Evolutionary conservation across 2,113 vertebrate genomes (phyloP), one percentile per base, ranked within the genome.

Genomic region (Mustela nigripes): DNA sequence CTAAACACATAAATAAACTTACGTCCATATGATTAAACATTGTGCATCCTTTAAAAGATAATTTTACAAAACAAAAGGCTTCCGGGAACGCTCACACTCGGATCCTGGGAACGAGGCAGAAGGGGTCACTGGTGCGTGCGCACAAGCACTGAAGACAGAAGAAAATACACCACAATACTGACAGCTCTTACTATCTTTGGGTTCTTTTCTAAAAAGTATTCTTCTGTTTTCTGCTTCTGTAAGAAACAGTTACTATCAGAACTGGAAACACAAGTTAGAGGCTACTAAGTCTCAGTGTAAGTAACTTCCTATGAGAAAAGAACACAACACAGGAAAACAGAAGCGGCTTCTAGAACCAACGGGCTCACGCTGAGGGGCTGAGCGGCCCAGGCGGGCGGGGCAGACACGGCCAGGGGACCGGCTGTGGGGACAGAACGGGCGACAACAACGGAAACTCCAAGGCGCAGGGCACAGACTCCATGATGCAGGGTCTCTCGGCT

Each of bases 101-200:
- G n/a, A n/a, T 36, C 67, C 67, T 9, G 67, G 33, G 1, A 65
- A 28, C 58, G 58, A 31, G 48, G 48, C 18, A 19, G 5, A 79
- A 4, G 9, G 12, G 5, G 12, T 50, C 58, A 50, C 12, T 1
- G 22, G 1, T n/a, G 4, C 11, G 5, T 2, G 33, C 2, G 58
- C 18, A 89, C 1, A 62, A 18, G 18, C 31, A 31, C 1, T 42
- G 12, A 45, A 21, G 28, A 53, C 19, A 50, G 7, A 15, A n/a
- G 65, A 80, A 85, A 33, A 86, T 3, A 8, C 4, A 12, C 36
- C 16, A 10, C 31, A 65, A 56, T 8, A 53, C 19, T 18, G 36
- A 28, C 2, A 87, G 31, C 39, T n/a, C 16, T 45, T 62, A 53
- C 18, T 9, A 48, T 48, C 18, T 31, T 33, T 39, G 18, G 19